These are phyloP conservation scores for Agonopterix arenella DNA, from an alignment of 2,888 invertebrate species.

Conservation along the genomic window DNA sequence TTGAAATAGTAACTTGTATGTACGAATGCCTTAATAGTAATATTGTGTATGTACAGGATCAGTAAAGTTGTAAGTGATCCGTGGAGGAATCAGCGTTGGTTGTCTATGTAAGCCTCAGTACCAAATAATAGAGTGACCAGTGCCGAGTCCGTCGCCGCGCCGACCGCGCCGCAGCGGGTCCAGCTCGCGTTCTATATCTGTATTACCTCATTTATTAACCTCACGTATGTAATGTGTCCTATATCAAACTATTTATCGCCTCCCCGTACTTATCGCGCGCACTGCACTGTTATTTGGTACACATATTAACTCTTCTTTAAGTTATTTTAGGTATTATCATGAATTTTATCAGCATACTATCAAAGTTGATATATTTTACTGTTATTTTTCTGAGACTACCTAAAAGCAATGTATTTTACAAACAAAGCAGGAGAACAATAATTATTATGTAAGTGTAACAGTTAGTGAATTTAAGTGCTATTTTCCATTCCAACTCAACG, in stretches of 20 bases:
- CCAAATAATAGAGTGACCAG: conserved; percentile 65
- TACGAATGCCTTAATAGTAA: conserved; percentile 65
- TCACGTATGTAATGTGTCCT: conserved; percentile 36
- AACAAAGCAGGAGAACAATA: conserved; percentile 76
- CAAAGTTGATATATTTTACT: conserved; percentile 68
- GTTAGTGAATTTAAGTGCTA: conserved; percentile 77
- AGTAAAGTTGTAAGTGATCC: conserved; percentile 30
- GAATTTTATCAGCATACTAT: conserved; percentile 60
- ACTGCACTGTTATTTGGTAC: conserved; percentile 75
- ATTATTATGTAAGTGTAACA: conserved; percentile 76
- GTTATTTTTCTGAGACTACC: conserved; percentile 73
- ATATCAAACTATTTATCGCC: conserved; percentile 50
- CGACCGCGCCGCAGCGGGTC: conserved; percentile 2
- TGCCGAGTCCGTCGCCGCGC: neutral
- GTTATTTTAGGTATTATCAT: conserved; percentile 62
- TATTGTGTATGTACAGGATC: conserved; percentile 48
- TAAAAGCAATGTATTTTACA: conserved; percentile 75
- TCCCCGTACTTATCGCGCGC: conserved; percentile 63
- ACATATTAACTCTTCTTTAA: conserved; percentile 56
- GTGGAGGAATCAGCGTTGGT: conserved; percentile 24
- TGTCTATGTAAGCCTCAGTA: conserved; percentile 38
- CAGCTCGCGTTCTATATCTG: conserved; percentile 29
- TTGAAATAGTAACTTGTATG: conserved; percentile 47
- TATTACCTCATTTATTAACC: conserved; percentile 70
- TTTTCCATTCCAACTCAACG: conserved; percentile 77